Evolutionary conservation across 2,797 vertebrate genomes (phyloP).

Genomic region (Bradypus variegatus): DNA sequence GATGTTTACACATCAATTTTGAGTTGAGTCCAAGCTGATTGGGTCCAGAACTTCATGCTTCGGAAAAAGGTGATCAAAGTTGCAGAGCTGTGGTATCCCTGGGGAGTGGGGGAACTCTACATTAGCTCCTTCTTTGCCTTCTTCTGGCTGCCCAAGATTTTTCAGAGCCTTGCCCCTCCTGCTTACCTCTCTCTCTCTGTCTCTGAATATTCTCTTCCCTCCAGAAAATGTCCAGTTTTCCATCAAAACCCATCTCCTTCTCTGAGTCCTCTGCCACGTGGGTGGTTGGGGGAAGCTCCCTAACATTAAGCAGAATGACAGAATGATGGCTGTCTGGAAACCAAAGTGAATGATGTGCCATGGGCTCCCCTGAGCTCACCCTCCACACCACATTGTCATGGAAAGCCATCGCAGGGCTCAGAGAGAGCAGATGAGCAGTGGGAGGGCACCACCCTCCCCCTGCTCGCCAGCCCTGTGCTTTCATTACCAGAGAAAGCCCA

Average conservation of each 20-base stretch:
- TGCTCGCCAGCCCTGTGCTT: not conserved
- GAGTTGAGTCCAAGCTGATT: not conserved
- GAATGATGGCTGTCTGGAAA: not conserved
- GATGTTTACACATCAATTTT: not conserved
- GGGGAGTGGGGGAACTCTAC: not conserved
- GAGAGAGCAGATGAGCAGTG: not conserved
- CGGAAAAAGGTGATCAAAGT: not conserved
- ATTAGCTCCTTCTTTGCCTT: not conserved
- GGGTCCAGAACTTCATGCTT: not conserved
- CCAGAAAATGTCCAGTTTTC: not conserved
- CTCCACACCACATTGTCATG: not conserved
- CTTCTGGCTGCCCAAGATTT: not conserved
- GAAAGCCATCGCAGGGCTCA: not conserved
- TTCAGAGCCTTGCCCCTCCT: not conserved
- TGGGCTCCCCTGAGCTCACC: not conserved
- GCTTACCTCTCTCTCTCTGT: not conserved
- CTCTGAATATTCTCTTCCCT: not conserved
- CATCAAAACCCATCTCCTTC: not conserved
- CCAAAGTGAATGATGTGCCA: not conserved
- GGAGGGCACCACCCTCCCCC: not conserved
- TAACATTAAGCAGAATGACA: not conserved
- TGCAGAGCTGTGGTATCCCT: not conserved
- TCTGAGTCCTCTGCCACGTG: not conserved
- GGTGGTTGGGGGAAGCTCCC: not conserved
- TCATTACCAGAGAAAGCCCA: not conserved